These are phyloP conservation scores for Brachionus sp. DNA, from an alignment of 1,140 invertebrate genomes.

Conservation along the genomic window DNA sequence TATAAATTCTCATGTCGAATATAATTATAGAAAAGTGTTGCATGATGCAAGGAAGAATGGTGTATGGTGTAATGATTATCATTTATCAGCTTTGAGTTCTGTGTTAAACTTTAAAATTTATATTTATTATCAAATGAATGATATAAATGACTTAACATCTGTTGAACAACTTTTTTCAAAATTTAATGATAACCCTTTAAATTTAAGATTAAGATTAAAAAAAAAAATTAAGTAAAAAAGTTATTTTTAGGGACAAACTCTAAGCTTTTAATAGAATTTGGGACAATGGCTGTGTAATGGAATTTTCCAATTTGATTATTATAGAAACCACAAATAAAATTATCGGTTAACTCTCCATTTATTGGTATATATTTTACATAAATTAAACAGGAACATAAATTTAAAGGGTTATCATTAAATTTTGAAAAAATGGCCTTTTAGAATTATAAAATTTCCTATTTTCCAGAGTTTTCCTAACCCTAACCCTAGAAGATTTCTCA, in stretches of 20 bases:
- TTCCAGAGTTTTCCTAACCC: too few species aligned
- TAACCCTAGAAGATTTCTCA: too few species aligned
- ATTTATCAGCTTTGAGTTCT: background rate
- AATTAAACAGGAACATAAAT: constrained; percentile 11
- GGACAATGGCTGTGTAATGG: too few species aligned
- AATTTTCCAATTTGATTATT: too few species aligned
- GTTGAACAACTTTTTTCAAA: background rate
- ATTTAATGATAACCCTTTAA: background rate
- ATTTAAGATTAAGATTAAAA: background rate
- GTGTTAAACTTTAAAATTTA: background rate
- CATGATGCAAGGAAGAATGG: background rate
- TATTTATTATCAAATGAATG: background rate
- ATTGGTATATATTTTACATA: too few species aligned
- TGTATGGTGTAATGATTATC: background rate
- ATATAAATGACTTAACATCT: constrained; percentile 6
- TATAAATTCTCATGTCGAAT: background rate
- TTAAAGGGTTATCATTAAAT: background rate
- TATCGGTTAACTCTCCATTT: too few species aligned
- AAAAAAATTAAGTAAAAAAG: too few species aligned
- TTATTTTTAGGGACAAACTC: background rate
- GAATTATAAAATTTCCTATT: too few species aligned
- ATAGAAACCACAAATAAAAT: too few species aligned
- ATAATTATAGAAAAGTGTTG: background rate
- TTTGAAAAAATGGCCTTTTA: background rate
- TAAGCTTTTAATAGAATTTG: constrained; percentile 1